These are phyloP conservation scores for Nemotelus nigrinus DNA, from an alignment of 2,888 invertebrate species.

Conservation along the genomic window DNA sequence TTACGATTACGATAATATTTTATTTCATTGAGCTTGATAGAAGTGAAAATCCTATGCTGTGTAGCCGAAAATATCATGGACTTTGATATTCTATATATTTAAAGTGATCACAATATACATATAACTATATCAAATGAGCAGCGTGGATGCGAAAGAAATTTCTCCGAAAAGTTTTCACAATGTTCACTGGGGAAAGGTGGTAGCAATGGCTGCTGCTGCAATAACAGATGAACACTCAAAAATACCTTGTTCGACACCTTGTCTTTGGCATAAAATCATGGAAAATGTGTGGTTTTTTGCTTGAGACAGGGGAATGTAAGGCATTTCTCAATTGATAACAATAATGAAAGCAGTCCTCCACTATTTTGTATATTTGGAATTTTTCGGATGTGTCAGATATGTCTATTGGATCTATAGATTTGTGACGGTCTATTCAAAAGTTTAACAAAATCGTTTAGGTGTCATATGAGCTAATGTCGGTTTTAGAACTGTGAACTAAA, in stretches of 20 bases:
- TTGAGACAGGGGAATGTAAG: constrained; percentile 38
- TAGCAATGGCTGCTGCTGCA: too few relatives aligned
- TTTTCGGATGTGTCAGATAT: too few relatives aligned
- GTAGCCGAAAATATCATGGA: constrained; percentile 39
- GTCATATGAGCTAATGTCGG: too few relatives aligned
- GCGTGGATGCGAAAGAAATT: constrained; percentile 46
- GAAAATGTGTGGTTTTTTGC: constrained; percentile 1
- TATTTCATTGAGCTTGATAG: constrained; percentile 24
- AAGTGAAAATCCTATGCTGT: constrained; percentile 7
- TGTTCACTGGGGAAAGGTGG: constrained; percentile 18
- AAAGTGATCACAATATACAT: constrained; percentile 6
- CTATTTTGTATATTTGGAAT: too few relatives aligned
- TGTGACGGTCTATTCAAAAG: too few relatives aligned
- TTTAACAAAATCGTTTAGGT: too few relatives aligned
- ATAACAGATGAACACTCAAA: constrained; percentile 6
- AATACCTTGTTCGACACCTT: constrained; percentile 43
- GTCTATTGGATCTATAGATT: too few relatives aligned
- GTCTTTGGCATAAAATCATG: constrained; percentile 28
- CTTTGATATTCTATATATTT: constrained; percentile 31
- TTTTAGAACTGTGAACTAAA: too few relatives aligned
- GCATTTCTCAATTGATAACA: constrained; percentile 28
- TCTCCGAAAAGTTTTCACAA: constrained; percentile 43
- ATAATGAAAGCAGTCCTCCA: neutral
- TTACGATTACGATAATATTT: neutral
- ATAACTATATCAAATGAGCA: constrained; percentile 29